These are phyloP conservation scores for Paraescarpia echinospica DNA, from an alignment of 1,140 invertebrate genomes.

Conservation along the genomic window DNA sequence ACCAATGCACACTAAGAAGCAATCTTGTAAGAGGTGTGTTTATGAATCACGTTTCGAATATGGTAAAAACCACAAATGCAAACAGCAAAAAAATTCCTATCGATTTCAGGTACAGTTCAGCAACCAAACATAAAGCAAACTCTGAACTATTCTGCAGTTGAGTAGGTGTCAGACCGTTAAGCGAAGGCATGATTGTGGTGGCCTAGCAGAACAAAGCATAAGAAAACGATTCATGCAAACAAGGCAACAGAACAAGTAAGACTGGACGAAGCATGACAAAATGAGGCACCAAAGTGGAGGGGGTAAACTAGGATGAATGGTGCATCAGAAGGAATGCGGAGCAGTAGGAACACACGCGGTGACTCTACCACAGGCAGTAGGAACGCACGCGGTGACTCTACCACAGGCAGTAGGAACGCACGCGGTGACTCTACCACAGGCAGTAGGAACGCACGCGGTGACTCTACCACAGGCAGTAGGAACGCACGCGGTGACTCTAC, in stretches of 20 bases:
- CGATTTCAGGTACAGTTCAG: neutral
- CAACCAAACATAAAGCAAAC: neutral
- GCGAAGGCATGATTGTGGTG: neutral
- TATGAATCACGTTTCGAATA: neutral
- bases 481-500: neutral
- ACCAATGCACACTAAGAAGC: neutral
- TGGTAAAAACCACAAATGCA: neutral
- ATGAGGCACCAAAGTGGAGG: neutral
- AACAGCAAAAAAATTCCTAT: neutral
- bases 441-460: too few species aligned
- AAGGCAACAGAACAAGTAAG: neutral
- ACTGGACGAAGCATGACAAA: slow-evolving; percentile 15
- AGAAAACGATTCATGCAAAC: neutral
- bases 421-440: slow-evolving; percentile 7
- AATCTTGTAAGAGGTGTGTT: neutral
- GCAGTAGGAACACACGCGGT: neutral
- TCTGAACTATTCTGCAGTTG: neutral
- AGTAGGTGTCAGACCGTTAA: neutral
- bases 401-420: neutral
- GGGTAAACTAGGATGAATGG: neutral
- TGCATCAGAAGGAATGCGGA: neutral
- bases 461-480: too few species aligned
- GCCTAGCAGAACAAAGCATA: neutral
- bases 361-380: too few species aligned
- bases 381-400: too few species aligned